Conservation (phyloP, 2,113 vertebrate species). For the Phasianus colchicus region DNA sequence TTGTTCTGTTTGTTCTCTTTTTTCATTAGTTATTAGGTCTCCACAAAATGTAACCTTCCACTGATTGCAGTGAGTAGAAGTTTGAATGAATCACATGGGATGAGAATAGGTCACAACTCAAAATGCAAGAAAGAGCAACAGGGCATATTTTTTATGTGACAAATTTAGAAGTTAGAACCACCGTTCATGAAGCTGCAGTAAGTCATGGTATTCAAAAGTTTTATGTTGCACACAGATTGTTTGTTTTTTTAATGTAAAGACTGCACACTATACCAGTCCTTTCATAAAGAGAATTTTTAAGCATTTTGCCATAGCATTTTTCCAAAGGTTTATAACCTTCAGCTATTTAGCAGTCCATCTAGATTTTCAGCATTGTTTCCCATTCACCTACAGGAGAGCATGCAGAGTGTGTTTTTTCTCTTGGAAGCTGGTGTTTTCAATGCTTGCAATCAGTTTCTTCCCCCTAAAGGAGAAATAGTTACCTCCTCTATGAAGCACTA, state of each 20-base stretch:
- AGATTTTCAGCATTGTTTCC: not conserved
- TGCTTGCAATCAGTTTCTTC: not conserved
- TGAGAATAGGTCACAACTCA: not conserved
- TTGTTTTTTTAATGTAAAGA: not conserved
- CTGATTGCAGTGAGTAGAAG: not conserved
- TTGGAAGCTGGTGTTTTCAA: not conserved
- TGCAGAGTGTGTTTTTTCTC: not conserved
- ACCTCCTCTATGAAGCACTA: not conserved
- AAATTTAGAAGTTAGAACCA: not conserved
- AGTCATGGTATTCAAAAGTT: not conserved
- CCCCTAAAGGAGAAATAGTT: not conserved
- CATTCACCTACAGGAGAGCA: too few relatives aligned
- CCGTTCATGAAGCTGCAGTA: not conserved
- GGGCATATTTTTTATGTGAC: not conserved
- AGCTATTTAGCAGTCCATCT: not conserved
- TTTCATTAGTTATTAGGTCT: not conserved
- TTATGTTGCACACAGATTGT: not conserved
- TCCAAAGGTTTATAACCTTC: not conserved
- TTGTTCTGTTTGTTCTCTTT: not conserved
- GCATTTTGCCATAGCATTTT: not conserved
- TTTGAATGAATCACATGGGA: not conserved
- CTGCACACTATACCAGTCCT: not conserved
- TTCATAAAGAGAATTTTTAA: not conserved
- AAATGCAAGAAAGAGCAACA: not conserved
- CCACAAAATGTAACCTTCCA: not conserved